Base-by-base conservation (phyloP, 1,140 invertebrate species). In the Anastatus disparis region DNA sequence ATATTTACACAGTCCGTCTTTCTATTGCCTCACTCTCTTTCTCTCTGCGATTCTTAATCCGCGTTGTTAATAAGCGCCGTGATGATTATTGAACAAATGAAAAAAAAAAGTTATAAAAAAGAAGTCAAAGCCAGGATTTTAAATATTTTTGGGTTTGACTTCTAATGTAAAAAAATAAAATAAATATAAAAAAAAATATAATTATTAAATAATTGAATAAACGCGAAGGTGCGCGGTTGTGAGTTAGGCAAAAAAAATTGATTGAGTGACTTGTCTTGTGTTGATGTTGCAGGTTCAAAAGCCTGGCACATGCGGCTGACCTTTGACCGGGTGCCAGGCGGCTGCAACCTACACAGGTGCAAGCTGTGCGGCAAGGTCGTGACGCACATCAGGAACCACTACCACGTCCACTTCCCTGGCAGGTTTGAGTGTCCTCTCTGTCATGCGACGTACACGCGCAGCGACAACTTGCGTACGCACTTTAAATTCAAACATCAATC, bases 311-410 rank as follows among this genome's bases (percentile, higher is more conserved):
- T 94, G 93, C 91, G 93, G 88, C 92, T 94, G 87, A 93, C 93
- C 85, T 94, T 94, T 90, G 93, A 94, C 89, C 92, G 93, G 79
- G 90, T 94, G 88, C 92, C 92, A 87, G 93, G 93, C 87, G 91
- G 91, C 88, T 92, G 92, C 85, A 94, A 94, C 89, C 91, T 93
- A 88, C 93, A 94, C 89, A 92, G 92, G 86, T 94, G 93, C 90
- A 94, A 94, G 90, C 90, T 94, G 87, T 94, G 93, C 89, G 93
- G 93, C 87, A 94, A 94, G 90, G 92, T 94, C 88, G 93, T 94
- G 87, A 94, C 93, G 84, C 93, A 94, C 90, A 94, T 94, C 88
- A 91, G 93, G 84, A 94, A 94, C 89, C 93, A 94, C 89, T 94
- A 94, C 89, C 93, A 94, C 88, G 93, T 94, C 86, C 93, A 94